Evolutionary conservation across 2,113 vertebrate species (phyloP).

Genomic region (Zosterops borbonicus): DNA sequence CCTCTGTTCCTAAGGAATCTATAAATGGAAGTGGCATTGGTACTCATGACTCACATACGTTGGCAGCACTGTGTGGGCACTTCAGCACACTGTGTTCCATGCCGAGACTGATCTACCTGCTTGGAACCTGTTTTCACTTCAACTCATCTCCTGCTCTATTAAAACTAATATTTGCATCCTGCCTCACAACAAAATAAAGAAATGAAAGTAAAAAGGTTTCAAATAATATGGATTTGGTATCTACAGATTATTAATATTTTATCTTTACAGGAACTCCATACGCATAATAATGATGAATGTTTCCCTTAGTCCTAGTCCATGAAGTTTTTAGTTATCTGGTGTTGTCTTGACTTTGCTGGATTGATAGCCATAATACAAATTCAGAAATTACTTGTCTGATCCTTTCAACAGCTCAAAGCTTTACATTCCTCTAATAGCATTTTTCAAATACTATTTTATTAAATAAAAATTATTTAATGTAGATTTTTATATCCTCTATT

Average conservation of each 20-base stretch:
- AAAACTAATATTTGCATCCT: neutral
- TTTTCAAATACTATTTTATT: neutral
- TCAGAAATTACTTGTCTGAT: neutral
- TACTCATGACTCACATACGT: slow-evolving; percentile 44
- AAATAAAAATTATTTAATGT: neutral
- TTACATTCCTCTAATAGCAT: neutral
- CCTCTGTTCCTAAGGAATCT: slow-evolving; percentile 35
- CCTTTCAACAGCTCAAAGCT: neutral
- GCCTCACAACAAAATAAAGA: neutral
- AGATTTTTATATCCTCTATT: neutral
- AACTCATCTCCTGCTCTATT: neutral
- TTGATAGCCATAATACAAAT: neutral
- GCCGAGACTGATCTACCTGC: slow-evolving; percentile 20
- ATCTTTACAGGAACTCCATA: neutral
- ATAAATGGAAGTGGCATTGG: slow-evolving; percentile 44
- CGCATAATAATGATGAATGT: neutral
- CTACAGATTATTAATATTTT: neutral
- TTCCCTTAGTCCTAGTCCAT: neutral
- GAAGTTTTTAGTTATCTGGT: neutral
- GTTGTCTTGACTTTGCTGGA: neutral
- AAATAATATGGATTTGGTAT: neutral
- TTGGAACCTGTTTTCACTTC: neutral
- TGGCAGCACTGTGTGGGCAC: slow-evolving; percentile 55
- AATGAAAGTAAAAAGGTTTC: neutral
- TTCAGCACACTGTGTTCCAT: slow-evolving; percentile 38